Evolutionary conservation across 2,888 invertebrate genomes (phyloP), one percentile per base, ranked within the genome.

Genomic region (Zeuzera pyrina): DNA sequence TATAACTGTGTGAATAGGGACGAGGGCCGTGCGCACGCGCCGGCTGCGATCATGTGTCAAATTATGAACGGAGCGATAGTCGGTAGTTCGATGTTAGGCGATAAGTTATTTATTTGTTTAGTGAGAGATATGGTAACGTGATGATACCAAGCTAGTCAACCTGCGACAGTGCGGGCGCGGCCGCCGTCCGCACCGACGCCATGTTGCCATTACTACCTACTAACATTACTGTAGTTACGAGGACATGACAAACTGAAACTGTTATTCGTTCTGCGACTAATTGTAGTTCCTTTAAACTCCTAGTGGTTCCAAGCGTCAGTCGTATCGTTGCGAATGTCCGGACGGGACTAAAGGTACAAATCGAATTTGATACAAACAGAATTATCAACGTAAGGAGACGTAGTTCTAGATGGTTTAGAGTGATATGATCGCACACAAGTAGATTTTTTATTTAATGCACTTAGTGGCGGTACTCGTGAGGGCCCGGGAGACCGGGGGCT

Each of bases 91-190:
- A n/a, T 61, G 59, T 68, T 62, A 64, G 59, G 21, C 30, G 35
- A 42, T 78, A 77, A 78, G 74, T 79, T 73, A 81, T 81, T 81
- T 81, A 81, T 81, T 79, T 73, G 61, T 60, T 59, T 76, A 76
- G 79, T 70, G 73, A 74, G 71, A 61, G 54, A 50, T 60, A 54
- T 64, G 66, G 68, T 58, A 65, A 63, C 72, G 69, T 55, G 62
- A 73, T 71, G 76, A 73, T 76, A 78, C 67, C 61, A 67, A 78
- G 78, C 81, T 79, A 81, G 79, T 81, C 79, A 79, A 60, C 59
- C 48, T 49, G 77, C 63, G 77, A 66, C 66, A 32, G 41, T 36
- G 31, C 33, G 45, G 47, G n/a, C n/a, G n/a, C n/a, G n/a, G n/a
- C n/a, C n/a, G n/a, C n/a, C n/a, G n/a, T n/a, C n/a, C n/a, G n/a